Percentiles rank a stretch among this genome's conserved stretches.
Evolutionary conservation across 2,113 vertebrate genomes (phyloP).

Genomic region (Zeus faber): DNA sequence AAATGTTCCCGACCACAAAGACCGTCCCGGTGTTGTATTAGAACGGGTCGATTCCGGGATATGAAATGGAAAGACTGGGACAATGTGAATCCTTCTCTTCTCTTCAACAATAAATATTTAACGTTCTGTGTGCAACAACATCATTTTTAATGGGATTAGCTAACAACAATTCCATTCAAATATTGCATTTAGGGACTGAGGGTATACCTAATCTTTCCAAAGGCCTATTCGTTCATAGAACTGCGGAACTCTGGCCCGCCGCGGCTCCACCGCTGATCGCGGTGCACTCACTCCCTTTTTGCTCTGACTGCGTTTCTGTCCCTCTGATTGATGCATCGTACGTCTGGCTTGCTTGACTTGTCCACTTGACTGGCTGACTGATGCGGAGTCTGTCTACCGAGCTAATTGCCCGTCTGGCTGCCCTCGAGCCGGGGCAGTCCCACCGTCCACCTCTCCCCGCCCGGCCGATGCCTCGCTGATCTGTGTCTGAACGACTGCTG

Average conservation of each 20-base stretch:
- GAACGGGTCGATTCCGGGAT: no score
- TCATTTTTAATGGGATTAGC: no score
- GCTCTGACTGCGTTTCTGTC: slow-evolving; percentile 5
- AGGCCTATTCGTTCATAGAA: no score
- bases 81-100: no score
- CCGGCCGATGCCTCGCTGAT: background rate
- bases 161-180: no score
- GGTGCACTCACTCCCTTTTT: background rate
- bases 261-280: slow-evolving; percentile 5
- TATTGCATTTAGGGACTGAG: no score
- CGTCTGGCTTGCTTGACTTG: background rate
- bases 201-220: no score
- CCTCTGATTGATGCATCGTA: background rate
- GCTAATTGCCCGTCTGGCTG: background rate
- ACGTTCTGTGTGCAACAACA: no score
- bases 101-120: no score
- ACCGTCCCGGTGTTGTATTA: no score
- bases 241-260: slow-evolving; percentile 15
- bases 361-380: slow-evolving; percentile 10
- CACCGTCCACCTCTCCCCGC: background rate
- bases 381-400: background rate
- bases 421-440: background rate
- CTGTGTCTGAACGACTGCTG: background rate
- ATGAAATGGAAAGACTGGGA: no score
- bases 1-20: no score